These are phyloP conservation scores for Heterochromis multidens DNA, from an alignment of 2,113 vertebrate species.

Conservation along the genomic window DNA sequence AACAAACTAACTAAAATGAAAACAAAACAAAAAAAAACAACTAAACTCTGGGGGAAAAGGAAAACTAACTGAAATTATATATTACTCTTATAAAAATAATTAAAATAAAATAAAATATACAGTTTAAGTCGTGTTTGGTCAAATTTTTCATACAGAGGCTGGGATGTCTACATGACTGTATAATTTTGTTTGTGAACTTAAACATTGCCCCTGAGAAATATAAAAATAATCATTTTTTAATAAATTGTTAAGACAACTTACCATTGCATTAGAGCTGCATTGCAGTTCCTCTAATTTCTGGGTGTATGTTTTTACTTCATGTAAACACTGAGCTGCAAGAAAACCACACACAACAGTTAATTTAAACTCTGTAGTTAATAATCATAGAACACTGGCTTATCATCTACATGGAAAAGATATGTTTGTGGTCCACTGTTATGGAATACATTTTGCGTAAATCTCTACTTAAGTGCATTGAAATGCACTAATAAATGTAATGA, in stretches of 20 bases:
- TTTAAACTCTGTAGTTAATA: conserved; percentile 5
- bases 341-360: background rate
- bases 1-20: background rate
- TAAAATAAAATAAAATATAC: background rate
- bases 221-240: background rate
- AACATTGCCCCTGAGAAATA: background rate
- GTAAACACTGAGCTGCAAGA: background rate
- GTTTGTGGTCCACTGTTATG: background rate
- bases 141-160: background rate
- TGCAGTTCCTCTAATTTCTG: background rate
- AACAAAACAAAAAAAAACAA: background rate
- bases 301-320: background rate
- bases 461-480: background rate
- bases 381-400: background rate
- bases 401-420: background rate
- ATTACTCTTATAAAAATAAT: no score
- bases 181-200: background rate
- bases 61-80: background rate
- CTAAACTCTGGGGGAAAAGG: background rate
- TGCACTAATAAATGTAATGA: background rate
- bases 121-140: background rate
- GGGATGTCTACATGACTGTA: background rate
- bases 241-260: background rate
- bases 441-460: background rate
- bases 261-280: background rate